A percentile compares a stretch with the other conserved stretches of the same genome.
Evolutionary conservation across 2,888 invertebrate genomes (phyloP).

Genomic region (Steinernema hermaphroditum): DNA sequence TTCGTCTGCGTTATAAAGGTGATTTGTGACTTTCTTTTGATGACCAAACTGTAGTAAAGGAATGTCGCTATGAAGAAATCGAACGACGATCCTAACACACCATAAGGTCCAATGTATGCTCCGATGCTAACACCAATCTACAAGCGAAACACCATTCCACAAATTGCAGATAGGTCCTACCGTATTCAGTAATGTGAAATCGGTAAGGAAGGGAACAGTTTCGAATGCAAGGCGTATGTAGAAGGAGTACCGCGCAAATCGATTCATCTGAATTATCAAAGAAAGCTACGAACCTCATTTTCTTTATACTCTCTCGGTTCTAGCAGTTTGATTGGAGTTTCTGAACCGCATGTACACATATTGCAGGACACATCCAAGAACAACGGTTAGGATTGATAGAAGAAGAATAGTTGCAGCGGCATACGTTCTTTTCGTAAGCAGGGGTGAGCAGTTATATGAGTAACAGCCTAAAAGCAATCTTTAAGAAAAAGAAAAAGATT

Average conservation of each 20-base stretch:
- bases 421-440: background rate
- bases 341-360: no score
- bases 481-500: no score
- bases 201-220: background rate
- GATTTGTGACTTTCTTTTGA: no score
- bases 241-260: background rate
- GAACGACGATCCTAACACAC: no score
- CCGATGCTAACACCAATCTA: no score
- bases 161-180: background rate
- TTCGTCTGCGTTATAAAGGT: no score
- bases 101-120: no score
- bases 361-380: background rate
- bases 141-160: no score
- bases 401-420: background rate
- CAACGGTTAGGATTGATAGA: background rate
- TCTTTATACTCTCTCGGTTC: background rate
- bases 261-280: background rate
- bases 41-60: no score
- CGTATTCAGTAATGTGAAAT: background rate
- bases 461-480: background rate
- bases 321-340: background rate
- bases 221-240: background rate
- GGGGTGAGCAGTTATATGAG: background rate
- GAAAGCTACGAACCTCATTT: background rate
- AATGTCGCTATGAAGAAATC: background rate